Percentiles rank a stretch among this genome's conserved stretches.
These are phyloP conservation scores for Drosophila obscura DNA, from an alignment of 1,140 invertebrate genomes.

Conservation along the genomic window DNA sequence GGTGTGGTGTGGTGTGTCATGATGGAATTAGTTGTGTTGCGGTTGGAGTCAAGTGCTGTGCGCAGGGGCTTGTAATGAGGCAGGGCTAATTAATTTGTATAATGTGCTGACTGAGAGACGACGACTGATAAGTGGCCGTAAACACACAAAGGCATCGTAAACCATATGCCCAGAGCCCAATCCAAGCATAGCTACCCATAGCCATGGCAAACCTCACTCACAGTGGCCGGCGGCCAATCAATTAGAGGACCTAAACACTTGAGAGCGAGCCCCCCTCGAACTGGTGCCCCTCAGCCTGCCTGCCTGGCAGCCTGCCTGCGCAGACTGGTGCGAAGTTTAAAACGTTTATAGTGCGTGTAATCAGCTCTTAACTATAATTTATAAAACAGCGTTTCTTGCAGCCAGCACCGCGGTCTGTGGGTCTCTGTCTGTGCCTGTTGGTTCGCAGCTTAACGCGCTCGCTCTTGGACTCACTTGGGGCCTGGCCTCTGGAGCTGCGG, in stretches of 20 bases:
- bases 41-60: neutral
- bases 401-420: too few species aligned
- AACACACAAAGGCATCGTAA: conserved; percentile 57
- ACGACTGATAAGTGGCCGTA: conserved; percentile 58
- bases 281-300: conserved; percentile 6
- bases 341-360: conserved; percentile 80
- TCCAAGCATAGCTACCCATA: neutral
- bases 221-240: conserved; percentile 56
- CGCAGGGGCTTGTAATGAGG: conserved; percentile 37
- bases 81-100: conserved; percentile 73
- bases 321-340: conserved; percentile 55
- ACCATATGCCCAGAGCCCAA: conserved; percentile 41
- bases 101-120: conserved; percentile 56
- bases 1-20: too few species aligned
- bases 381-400: conserved; percentile 55
- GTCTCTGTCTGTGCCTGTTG: conserved; percentile 26
- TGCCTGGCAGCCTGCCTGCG: neutral
- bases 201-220: neutral
- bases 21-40: neutral
- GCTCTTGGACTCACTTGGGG: conserved; percentile 8
- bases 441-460: conserved; percentile 77
- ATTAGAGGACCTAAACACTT: conserved; percentile 55
- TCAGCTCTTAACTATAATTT: conserved; percentile 82
- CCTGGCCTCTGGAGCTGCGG: too few species aligned
- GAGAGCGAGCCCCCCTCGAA: conserved; percentile 13